These are phyloP conservation scores for Hyperoplus lanceolatus DNA, from an alignment of 2,797 vertebrate genomes.

Conservation along the genomic window DNA sequence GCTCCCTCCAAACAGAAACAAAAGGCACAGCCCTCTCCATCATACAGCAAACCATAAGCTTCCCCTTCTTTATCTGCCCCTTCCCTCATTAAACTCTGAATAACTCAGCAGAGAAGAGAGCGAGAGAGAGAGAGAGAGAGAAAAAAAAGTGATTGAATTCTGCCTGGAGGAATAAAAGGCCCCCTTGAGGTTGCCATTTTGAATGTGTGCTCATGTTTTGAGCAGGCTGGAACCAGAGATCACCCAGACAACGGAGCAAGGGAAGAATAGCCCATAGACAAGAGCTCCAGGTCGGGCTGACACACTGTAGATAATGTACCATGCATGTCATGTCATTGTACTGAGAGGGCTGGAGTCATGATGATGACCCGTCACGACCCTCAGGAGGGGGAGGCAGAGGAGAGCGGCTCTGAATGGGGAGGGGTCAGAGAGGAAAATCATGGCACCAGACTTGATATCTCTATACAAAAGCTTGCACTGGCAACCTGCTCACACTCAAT, in stretches of 20 bases:
- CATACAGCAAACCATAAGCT: conserved; percentile 75
- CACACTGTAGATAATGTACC: conserved; percentile 76
- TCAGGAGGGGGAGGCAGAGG: conserved; percentile 35
- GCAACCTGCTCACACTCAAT: conserved; percentile 67
- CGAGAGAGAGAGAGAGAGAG: conserved; percentile 36
- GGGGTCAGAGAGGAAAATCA: conserved; percentile 58
- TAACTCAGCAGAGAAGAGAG: conserved; percentile 67
- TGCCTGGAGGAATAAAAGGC: conserved; percentile 70
- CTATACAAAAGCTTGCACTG: conserved; percentile 60
- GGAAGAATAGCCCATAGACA: conserved; percentile 67
- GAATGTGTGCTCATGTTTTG: conserved; percentile 74
- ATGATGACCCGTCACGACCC: conserved; percentile 66
- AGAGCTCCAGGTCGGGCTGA: conserved; percentile 59
- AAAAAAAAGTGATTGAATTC: conserved; percentile 74
- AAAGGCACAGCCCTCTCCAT: conserved; percentile 71
- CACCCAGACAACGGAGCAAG: conserved; percentile 57
- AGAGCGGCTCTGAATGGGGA: conserved; percentile 50
- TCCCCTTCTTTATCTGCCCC: conserved; percentile 66
- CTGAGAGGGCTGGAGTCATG: conserved; percentile 55
- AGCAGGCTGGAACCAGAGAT: conserved; percentile 70
- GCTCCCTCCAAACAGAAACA: conserved; percentile 68
- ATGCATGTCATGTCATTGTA: conserved; percentile 64
- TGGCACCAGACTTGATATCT: conserved; percentile 68
- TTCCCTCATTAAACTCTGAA: conserved; percentile 80
- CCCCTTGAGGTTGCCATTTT: conserved; percentile 73